Conservation (phyloP, 92 coral and sea anemone species). For the Diadumene lineata region DNA sequence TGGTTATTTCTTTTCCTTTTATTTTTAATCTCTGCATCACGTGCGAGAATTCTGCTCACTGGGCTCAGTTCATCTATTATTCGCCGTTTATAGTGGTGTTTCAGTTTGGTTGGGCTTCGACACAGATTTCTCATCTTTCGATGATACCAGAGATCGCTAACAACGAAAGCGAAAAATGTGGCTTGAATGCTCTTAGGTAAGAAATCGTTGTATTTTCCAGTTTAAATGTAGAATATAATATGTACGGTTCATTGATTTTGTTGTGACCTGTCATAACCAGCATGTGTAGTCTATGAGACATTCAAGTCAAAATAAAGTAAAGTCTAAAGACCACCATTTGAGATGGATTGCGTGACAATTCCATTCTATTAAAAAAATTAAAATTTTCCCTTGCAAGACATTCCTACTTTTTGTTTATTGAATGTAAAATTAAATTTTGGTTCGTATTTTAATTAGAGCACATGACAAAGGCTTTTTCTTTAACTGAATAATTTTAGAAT, state of each 20-base stretch:
- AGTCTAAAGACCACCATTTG: background rate
- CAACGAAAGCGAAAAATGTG: constrained; percentile 77
- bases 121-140: constrained; percentile 93
- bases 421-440: background rate
- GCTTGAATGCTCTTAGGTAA: constrained; percentile 83
- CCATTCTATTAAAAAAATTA: background rate
- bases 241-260: background rate
- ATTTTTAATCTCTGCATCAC: constrained; percentile 81
- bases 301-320: background rate
- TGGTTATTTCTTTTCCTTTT: constrained; percentile 79
- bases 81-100: constrained; percentile 83
- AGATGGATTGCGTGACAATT: background rate
- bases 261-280: background rate
- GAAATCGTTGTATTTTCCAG: too few relatives aligned
- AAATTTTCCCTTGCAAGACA: too few relatives aligned
- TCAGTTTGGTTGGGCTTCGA: constrained; percentile 98
- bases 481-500: too few relatives aligned
- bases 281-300: background rate
- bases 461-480: background rate
- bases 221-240: background rate
- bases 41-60: constrained; percentile 63
- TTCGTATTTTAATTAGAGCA: background rate
- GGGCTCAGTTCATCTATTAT: constrained; percentile 81
- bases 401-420: too few relatives aligned
- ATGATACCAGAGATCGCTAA: constrained; percentile 86